Evolutionary conservation across 2,113 vertebrate species (phyloP).

Genomic region (Siphamia tubifer): DNA sequence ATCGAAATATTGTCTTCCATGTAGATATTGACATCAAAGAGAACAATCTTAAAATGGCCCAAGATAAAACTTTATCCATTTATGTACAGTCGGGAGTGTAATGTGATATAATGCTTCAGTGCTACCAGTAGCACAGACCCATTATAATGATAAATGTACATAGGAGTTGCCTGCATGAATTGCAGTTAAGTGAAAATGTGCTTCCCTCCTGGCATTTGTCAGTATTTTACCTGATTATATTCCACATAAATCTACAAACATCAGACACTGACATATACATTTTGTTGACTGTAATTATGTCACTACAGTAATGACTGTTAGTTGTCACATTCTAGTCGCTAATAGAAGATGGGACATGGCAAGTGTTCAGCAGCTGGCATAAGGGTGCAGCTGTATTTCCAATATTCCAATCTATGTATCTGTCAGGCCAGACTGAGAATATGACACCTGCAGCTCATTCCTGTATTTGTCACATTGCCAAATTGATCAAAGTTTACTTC

Average conservation of each 20-base stretch:
- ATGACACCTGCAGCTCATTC: not conserved
- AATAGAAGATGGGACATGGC: not conserved
- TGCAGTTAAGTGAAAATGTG: not conserved
- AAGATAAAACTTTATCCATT: not conserved
- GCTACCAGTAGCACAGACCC: not conserved
- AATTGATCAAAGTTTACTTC: not conserved
- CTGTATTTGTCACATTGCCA: not conserved
- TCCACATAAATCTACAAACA: not conserved
- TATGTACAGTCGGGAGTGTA: not conserved
- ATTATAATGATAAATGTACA: not conserved
- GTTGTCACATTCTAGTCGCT: not conserved
- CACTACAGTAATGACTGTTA: no score
- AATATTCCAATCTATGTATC: not conserved
- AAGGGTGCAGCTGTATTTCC: not conserved
- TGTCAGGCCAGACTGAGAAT: not conserved
- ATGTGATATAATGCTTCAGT: not conserved
- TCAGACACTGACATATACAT: no score
- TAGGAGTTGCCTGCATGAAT: not conserved
- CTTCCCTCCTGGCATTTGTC: not conserved
- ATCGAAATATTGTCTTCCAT: no score
- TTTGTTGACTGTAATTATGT: no score
- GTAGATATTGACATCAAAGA: not conserved
- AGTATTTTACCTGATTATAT: not conserved
- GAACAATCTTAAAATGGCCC: not conserved
- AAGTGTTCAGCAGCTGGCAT: not conserved